Evolutionary conservation across 2,797 vertebrate species (phyloP).

Genomic region (Chrysocyon brachyurus): DNA sequence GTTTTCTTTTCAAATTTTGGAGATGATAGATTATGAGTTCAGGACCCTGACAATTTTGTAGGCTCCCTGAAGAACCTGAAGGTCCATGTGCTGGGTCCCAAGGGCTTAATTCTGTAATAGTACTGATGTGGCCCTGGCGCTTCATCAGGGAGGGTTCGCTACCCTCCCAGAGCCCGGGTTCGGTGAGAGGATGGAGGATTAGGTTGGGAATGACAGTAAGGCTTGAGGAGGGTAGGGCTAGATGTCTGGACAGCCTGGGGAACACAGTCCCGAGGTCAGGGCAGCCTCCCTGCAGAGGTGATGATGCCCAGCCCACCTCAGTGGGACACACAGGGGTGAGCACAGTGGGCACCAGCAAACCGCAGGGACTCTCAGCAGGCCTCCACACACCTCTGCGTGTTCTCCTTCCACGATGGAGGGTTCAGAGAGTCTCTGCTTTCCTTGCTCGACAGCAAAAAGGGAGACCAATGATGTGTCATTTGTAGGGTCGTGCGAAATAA

Average conservation of each 20-base stretch:
- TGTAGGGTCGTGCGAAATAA: neutral
- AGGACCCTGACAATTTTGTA: neutral
- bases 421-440: fast-evolving
- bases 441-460: neutral
- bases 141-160: neutral
- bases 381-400: neutral
- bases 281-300: neutral
- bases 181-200: neutral
- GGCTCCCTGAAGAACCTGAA: neutral
- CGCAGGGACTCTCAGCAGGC: fast-evolving
- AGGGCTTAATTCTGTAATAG: neutral
- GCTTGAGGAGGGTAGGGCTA: neutral
- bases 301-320: neutral
- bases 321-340: fast-evolving
- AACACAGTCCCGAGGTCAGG: neutral
- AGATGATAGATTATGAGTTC: neutral
- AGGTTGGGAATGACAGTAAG: neutral
- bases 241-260: neutral
- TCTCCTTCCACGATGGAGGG: neutral
- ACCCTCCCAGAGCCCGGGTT: neutral
- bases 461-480: neutral
- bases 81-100: neutral
- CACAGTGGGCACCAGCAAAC: neutral
- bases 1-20: neutral
- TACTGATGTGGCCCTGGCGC: neutral